Evolutionary conservation across 2,113 vertebrate genomes (phyloP).

Genomic region (Paramisgurnus dabryanus): DNA sequence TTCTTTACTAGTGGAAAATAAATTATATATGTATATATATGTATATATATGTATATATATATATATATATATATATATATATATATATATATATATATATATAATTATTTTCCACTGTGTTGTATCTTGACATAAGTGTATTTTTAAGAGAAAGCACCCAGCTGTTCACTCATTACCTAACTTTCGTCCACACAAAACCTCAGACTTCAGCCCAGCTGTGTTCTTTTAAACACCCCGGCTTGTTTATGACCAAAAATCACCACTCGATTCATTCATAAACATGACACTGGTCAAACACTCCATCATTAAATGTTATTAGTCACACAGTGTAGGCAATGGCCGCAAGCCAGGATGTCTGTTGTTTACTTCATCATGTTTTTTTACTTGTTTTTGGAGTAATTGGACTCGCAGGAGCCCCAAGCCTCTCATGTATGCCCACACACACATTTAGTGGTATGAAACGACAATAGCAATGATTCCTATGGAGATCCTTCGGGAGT

Average conservation of each 20-base stretch:
- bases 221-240: slow-evolving; percentile 3
- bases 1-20: too few species aligned
- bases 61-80: too few species aligned
- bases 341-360: slow-evolving; percentile 15
- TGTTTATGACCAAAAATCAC: slow-evolving; percentile 25
- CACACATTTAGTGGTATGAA: neutral
- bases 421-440: slow-evolving; percentile 1
- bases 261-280: neutral
- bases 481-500: neutral
- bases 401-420: slow-evolving; percentile 9
- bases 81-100: too few species aligned
- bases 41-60: too few species aligned
- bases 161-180: neutral
- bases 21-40: too few species aligned
- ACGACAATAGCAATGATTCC: neutral
- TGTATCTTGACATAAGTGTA: neutral
- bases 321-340: slow-evolving; percentile 10
- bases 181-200: neutral
- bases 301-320: slow-evolving; percentile 17
- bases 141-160: neutral
- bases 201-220: neutral
- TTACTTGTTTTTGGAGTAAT: slow-evolving; percentile 26
- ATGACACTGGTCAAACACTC: slow-evolving; percentile 14
- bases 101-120: too few species aligned
- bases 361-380: slow-evolving; percentile 18